Percentiles rank a stretch among this genome's conserved stretches.
phyloP scores from a whole-genome alignment of 2,797 vertebrate genomes.

The Sebastes cheni region DNA sequence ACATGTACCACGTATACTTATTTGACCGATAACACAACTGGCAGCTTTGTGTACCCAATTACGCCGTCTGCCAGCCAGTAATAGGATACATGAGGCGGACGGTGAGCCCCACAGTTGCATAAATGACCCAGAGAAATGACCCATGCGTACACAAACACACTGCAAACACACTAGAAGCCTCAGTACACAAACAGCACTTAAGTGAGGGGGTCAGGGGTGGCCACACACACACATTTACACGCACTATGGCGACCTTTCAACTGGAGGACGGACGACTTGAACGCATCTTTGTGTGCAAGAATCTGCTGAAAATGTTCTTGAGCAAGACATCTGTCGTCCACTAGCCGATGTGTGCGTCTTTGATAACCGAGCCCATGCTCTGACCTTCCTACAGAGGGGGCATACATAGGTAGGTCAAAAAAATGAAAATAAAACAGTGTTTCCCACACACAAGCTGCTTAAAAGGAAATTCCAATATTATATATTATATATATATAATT shows the following conservation, averaged over 20 bases:
- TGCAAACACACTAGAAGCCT: constrained; percentile 1
- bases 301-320: constrained; percentile 28
- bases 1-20: background rate
- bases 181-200: background rate
- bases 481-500: background rate
- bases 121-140: constrained; percentile 26
- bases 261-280: background rate
- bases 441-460: background rate
- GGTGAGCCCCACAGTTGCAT: constrained; percentile 8
- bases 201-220: background rate
- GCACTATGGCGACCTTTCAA: constrained; percentile 32
- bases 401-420: background rate
- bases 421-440: background rate
- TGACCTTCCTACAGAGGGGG: background rate
- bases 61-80: constrained; percentile 54
- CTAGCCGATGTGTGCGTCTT: background rate
- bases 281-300: constrained; percentile 31
- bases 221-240: constrained; percentile 30
- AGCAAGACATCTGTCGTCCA: constrained; percentile 23
- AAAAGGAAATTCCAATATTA: background rate
- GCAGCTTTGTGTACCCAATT: constrained; percentile 58
- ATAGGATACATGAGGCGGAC: constrained; percentile 56
- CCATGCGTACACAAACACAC: constrained; percentile 26
- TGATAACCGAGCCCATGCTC: background rate
- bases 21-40: constrained; percentile 41